Percentiles rank a stretch among this genome's conserved stretches.
These are phyloP conservation scores for Copidosoma aretas DNA, from an alignment of 2,888 invertebrate species.

Conservation along the genomic window DNA sequence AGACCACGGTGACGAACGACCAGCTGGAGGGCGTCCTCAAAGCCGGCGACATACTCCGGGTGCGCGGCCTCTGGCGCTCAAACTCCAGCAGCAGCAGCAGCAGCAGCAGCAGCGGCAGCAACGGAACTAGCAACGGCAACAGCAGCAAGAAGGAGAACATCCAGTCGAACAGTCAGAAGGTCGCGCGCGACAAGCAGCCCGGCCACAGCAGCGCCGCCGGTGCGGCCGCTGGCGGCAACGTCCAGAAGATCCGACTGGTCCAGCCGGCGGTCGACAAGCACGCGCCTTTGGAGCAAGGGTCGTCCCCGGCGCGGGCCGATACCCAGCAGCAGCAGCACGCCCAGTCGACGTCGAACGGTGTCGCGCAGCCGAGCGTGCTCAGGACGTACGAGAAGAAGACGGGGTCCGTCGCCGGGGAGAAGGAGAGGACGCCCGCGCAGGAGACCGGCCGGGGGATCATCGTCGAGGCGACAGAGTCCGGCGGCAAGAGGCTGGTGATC, in stretches of 20 bases:
- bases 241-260: conserved; percentile 59
- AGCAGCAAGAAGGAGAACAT: conserved; percentile 55
- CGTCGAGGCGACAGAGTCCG: not conserved
- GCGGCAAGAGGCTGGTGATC: not conserved
- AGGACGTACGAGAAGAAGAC: conserved; percentile 34
- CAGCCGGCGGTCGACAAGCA: conserved; percentile 53
- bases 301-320: conserved; percentile 39
- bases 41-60: conserved; percentile 82
- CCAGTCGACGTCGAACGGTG: conserved; percentile 34
- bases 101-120: conserved; percentile 44
- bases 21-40: conserved; percentile 80
- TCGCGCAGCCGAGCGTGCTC: conserved; percentile 24
- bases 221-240: conserved; percentile 47
- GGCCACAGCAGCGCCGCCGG: conserved; percentile 45
- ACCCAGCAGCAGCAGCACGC: conserved; percentile 48
- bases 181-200: not conserved
- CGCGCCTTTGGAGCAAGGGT: not conserved
- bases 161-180: conserved; percentile 62
- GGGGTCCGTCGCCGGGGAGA: conserved; percentile 7
- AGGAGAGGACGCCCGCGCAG: conserved; percentile 43
- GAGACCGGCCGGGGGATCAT: conserved; percentile 34
- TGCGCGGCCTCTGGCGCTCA: conserved; percentile 78
- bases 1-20: conserved; percentile 85
- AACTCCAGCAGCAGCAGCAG: conserved; percentile 45
- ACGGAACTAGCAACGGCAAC: conserved; percentile 34